Conservation (phyloP, 2,113 vertebrate species). For the Passer domesticus region DNA sequence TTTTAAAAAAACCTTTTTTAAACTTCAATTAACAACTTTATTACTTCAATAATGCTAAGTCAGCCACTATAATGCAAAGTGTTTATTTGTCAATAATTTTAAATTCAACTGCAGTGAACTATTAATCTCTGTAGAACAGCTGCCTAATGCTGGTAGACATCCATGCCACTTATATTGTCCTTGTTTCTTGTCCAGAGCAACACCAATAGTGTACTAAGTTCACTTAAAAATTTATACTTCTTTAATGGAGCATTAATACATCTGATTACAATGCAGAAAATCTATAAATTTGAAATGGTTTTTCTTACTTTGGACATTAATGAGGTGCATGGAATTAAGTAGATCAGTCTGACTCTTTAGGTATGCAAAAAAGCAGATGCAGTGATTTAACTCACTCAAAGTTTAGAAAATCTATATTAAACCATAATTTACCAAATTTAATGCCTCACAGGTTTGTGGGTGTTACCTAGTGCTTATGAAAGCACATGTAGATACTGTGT, state of each 20-base stretch:
- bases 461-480: neutral
- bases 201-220: neutral
- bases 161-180: neutral
- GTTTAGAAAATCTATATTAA: neutral
- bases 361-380: neutral
- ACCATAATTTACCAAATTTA: neutral
- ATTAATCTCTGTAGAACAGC: neutral
- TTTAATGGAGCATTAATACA: neutral
- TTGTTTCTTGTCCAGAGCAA: neutral
- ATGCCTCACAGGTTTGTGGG: neutral
- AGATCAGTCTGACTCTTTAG: neutral
- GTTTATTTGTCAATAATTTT: neutral
- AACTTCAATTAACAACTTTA: neutral
- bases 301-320: neutral
- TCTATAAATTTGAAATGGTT: neutral
- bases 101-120: neutral
- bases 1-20: accelerated
- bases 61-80: neutral
- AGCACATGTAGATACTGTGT: neutral
- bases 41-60: neutral
- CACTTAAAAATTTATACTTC: neutral
- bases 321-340: neutral
- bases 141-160: neutral
- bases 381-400: neutral
- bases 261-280: neutral